phyloP scores from a whole-genome alignment of 2,888 invertebrate genomes.

The Augiades crinisus region DNA sequence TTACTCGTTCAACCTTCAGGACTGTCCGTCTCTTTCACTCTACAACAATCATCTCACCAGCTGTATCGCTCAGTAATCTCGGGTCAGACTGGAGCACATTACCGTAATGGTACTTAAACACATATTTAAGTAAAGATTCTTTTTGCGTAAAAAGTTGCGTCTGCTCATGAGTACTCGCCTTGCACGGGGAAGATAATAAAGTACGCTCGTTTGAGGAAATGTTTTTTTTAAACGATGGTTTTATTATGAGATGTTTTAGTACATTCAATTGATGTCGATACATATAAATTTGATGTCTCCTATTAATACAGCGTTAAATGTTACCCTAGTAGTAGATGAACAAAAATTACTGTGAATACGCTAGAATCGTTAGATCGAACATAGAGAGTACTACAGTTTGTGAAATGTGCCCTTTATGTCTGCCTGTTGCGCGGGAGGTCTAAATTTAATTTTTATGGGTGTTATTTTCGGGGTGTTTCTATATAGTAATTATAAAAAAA shows the following conservation, averaged over 20 bases:
- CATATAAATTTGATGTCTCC: too few species aligned
- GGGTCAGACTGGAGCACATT: conserved; percentile 72
- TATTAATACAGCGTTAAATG: too few species aligned
- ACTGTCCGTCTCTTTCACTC: conserved; percentile 45
- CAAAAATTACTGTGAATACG: too few species aligned
- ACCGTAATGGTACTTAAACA: conserved; percentile 80
- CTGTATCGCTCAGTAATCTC: conserved; percentile 54
- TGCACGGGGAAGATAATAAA: conserved; percentile 12
- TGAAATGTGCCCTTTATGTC: too few species aligned
- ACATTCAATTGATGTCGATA: too few species aligned
- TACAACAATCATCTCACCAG: conserved; percentile 34
- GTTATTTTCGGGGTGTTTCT: neutral
- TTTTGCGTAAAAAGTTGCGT: conserved; percentile 67
- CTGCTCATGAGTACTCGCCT: conserved; percentile 42
- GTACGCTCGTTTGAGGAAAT: neutral
- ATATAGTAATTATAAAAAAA: too few species aligned
- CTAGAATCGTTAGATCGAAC: too few species aligned
- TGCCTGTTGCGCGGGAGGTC: too few species aligned
- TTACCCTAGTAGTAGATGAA: too few species aligned
- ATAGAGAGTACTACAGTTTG: too few species aligned
- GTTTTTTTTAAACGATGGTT: neutral
- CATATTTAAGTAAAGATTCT: conserved; percentile 77
- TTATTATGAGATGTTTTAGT: too few species aligned
- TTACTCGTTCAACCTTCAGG: conserved; percentile 74
- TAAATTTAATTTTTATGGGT: too few species aligned